These are phyloP conservation scores for Perodicticus potto DNA, from an alignment of 2,797 vertebrate genomes.

Conservation along the genomic window DNA sequence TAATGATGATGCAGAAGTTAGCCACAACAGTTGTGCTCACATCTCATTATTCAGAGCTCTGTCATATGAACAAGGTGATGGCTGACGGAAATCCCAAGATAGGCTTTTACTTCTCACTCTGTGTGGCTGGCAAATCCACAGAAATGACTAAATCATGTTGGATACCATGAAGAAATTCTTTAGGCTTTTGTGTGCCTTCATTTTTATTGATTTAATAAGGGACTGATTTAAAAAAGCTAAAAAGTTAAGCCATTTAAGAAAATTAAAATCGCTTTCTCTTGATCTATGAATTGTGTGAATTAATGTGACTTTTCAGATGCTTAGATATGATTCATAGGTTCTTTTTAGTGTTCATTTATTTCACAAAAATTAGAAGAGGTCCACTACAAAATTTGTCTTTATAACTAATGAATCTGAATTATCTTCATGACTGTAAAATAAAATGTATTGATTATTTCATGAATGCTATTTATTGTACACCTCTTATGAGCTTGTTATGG, in stretches of 20 bases:
- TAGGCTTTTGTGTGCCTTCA: neutral
- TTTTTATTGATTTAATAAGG: constrained; percentile 29
- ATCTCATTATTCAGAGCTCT: neutral
- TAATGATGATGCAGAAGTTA: neutral
- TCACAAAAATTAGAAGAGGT: constrained; percentile 2
- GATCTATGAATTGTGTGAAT: constrained; percentile 36
- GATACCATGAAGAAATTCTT: neutral
- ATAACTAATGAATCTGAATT: constrained; percentile 37
- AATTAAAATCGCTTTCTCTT: constrained; percentile 3
- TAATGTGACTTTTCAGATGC: neutral
- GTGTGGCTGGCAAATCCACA: neutral
- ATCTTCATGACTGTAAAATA: neutral
- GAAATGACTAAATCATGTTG: neutral
- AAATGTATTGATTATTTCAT: neutral
- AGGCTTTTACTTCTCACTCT: neutral
- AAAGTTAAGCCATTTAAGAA: neutral
- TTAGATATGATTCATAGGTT: constrained; percentile 30
- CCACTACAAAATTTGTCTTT: neutral
- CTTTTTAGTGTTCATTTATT: constrained; percentile 8
- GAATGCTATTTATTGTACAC: neutral
- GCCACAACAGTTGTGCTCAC: neutral
- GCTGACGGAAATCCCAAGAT: neutral
- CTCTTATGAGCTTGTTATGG: neutral
- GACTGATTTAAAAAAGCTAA: neutral
- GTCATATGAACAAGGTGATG: no score